These are phyloP conservation scores for Artibeus jamaicensis DNA, from an alignment of 2,797 vertebrate genomes.

Conservation along the genomic window DNA sequence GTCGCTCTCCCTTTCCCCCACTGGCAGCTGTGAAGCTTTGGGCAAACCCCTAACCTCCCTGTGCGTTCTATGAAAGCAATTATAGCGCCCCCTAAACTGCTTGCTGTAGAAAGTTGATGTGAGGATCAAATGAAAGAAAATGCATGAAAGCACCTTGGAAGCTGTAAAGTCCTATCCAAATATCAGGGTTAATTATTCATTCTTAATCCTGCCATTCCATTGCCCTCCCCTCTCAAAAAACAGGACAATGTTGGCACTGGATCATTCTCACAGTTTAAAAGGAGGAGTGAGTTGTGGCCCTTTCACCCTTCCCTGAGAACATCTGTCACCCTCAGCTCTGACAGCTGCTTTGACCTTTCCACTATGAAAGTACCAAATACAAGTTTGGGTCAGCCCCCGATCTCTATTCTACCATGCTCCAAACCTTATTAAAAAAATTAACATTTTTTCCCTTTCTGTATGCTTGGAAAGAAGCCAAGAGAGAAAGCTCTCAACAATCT, in stretches of 20 bases:
- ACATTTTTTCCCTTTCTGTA: conserved; percentile 66
- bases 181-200: conserved; percentile 52
- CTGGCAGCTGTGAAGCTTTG: background rate
- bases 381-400: conserved; percentile 43
- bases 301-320: conserved; percentile 42
- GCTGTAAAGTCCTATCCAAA: background rate
- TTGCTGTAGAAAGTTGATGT: background rate
- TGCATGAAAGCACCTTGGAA: conserved; percentile 16
- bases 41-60: background rate
- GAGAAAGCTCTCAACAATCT: conserved; percentile 63
- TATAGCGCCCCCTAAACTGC: background rate
- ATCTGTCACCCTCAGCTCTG: conserved; percentile 50
- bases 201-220: conserved; percentile 9
- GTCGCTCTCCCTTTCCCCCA: background rate
- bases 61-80: background rate
- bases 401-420: background rate
- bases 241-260: conserved; percentile 42
- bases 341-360: conserved; percentile 48
- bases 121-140: conserved; percentile 39
- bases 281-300: conserved; percentile 54
- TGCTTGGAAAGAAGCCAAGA: conserved; percentile 72
- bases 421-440: conserved; percentile 71
- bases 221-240: conserved; percentile 46
- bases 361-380: conserved; percentile 47
- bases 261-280: conserved; percentile 38